Percentiles rank a stretch among this genome's conserved stretches.
phyloP scores from a whole-genome alignment of 1,140 invertebrate species.

The Bactericera cockerelli region DNA sequence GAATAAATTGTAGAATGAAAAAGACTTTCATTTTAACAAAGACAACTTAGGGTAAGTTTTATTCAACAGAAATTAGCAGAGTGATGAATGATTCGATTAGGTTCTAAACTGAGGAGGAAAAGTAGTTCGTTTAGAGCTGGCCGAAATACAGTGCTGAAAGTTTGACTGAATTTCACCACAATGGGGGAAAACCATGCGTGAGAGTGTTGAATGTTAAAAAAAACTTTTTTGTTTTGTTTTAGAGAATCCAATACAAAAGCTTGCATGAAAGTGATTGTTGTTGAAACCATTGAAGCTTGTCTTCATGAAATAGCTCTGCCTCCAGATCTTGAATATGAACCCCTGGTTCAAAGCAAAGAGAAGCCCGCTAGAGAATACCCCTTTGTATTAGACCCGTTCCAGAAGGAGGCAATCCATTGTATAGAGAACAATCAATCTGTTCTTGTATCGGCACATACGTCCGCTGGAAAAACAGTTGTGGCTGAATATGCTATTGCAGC shows the following conservation, averaged over 20 bases:
- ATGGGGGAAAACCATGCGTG: too few relatives aligned
- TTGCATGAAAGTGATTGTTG: conserved; percentile 65
- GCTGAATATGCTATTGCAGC: conserved; percentile 82
- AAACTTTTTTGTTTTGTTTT: conserved; percentile 24
- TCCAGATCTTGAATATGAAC: conserved; percentile 63
- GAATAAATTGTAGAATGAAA: too few relatives aligned
- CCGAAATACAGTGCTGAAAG: too few relatives aligned
- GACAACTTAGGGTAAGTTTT: too few relatives aligned
- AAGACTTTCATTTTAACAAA: too few relatives aligned
- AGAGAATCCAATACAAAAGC: conserved; percentile 28
- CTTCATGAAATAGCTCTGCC: conserved; percentile 87
- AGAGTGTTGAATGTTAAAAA: neutral
- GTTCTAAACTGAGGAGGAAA: too few relatives aligned
- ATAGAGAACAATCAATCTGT: conserved; percentile 97
- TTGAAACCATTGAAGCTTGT: conserved; percentile 78
- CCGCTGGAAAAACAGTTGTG: conserved; percentile 98
- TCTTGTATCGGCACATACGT: conserved; percentile 96
- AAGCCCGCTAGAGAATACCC: conserved; percentile 78
- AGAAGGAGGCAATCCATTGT: conserved; percentile 92
- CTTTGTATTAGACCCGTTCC: conserved; percentile 95
- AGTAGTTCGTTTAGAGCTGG: too few relatives aligned
- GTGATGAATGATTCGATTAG: too few relatives aligned
- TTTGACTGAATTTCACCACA: too few relatives aligned
- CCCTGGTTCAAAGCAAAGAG: conserved; percentile 39
- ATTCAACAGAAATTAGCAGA: too few relatives aligned